A percentile compares a stretch with the other conserved stretches of the same genome.
These are phyloP conservation scores for Hybos culiciformis DNA, from an alignment of 2,888 invertebrate genomes.

Conservation along the genomic window DNA sequence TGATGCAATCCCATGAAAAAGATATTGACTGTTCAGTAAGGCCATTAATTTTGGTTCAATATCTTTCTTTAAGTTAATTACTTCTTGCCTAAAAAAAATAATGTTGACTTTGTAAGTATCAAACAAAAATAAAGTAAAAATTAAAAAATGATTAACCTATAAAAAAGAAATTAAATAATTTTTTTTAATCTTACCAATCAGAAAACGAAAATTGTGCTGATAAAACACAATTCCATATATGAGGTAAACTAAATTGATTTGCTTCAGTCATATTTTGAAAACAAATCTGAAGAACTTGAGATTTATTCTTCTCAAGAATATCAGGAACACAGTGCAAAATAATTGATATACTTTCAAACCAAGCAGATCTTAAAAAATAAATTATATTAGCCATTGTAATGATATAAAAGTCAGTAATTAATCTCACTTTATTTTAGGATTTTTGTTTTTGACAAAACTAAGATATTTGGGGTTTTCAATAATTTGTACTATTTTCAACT, in stretches of 20 bases:
- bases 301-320: conserved; percentile 41
- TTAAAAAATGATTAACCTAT: not conserved
- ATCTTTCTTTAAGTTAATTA: conserved; percentile 58
- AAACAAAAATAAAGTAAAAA: not conserved
- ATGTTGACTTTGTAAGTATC: not conserved
- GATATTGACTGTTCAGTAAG: conserved; percentile 49
- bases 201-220: conserved; percentile 43
- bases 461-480: conserved; percentile 53
- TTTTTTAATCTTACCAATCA: conserved; percentile 32
- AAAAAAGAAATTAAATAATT: no score
- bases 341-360: conserved; percentile 51
- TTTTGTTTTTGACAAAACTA: conserved; percentile 48
- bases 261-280: conserved; percentile 52
- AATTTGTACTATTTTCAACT: no score
- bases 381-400: not conserved
- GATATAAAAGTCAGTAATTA: not conserved
- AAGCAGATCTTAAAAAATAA: conserved; percentile 39
- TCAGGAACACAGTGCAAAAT: conserved; percentile 44
- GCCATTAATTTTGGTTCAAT: conserved; percentile 57
- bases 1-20: conserved; percentile 63
- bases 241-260: conserved; percentile 50
- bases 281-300: conserved; percentile 42
- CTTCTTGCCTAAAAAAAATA: conserved; percentile 24
- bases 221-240: conserved; percentile 63
- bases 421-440: conserved; percentile 33